Conservation (phyloP, 2,888 invertebrate genomes). For the Lochmaea crataegi region DNA sequence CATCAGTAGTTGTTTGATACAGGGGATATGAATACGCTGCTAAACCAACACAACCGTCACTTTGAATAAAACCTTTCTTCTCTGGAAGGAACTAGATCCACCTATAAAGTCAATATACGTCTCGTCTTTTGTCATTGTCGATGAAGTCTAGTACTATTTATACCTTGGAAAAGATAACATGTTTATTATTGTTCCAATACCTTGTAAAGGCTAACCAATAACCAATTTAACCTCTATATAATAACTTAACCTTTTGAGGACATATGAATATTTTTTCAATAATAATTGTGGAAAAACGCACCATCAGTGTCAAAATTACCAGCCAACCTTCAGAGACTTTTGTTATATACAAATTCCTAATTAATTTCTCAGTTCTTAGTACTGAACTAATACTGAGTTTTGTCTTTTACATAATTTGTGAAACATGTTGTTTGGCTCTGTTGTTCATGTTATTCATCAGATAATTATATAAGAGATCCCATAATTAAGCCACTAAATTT, state of each 20-base stretch:
- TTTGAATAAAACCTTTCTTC: constrained; percentile 41
- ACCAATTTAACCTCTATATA: background rate
- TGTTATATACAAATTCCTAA: too few species aligned
- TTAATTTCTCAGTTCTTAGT: too few species aligned
- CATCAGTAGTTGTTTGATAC: constrained; percentile 64
- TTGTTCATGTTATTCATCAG: too few species aligned
- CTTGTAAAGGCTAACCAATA: background rate
- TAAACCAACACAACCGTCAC: constrained; percentile 46
- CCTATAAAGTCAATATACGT: constrained; percentile 42
- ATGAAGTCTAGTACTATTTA: background rate
- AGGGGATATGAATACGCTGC: constrained; percentile 68
- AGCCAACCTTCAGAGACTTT: too few species aligned
- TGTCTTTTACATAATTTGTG: too few species aligned
- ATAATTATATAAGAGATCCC: too few species aligned
- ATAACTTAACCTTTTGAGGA: background rate
- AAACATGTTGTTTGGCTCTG: too few species aligned
- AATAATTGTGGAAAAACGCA: too few species aligned
- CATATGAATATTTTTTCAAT: background rate
- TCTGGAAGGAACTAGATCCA: constrained; percentile 38
- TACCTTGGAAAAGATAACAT: constrained; percentile 3
- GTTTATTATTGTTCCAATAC: background rate
- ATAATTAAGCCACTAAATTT: too few species aligned
- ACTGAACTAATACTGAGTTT: too few species aligned
- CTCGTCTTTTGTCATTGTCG: background rate
- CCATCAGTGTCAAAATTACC: too few species aligned